Conservation (phyloP, 2,797 vertebrate species). For the Clarias pachynema region DNA sequence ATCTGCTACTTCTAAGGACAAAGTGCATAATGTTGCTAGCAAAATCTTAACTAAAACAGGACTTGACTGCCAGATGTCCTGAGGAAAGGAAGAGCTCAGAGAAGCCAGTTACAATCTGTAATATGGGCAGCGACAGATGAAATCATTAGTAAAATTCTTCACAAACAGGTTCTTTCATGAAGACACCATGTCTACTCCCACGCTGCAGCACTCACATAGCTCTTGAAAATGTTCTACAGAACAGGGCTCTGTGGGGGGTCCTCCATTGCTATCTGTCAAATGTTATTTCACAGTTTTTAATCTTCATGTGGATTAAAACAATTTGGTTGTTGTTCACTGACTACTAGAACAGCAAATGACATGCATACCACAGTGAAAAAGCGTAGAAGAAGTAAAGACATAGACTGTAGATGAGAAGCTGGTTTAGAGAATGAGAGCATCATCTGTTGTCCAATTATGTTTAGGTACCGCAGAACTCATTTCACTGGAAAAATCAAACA, state of each 20-base stretch:
- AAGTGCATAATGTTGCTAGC: not conserved
- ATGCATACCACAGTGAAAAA: not conserved
- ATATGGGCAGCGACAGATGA: slow-evolving; percentile 16
- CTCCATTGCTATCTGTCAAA: slow-evolving; percentile 19
- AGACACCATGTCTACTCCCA: slow-evolving; percentile 26
- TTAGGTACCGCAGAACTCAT: not conserved
- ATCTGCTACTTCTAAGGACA: not conserved
- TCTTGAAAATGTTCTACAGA: slow-evolving; percentile 18
- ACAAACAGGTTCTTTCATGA: slow-evolving; percentile 28
- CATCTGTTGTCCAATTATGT: not conserved
- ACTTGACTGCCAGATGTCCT: not conserved
- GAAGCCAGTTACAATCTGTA: not conserved
- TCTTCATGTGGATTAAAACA: not conserved
- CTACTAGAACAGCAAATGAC: not conserved
- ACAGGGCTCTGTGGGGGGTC: slow-evolving; percentile 33
- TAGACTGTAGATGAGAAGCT: not conserved
- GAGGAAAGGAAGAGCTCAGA: not conserved
- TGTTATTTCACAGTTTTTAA: not conserved
- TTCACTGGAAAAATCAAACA: no score
- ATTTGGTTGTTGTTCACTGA: not conserved
- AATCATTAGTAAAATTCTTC: slow-evolving; percentile 22
- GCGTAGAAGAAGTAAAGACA: not conserved
- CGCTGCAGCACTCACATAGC: slow-evolving; percentile 29
- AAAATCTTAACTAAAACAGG: not conserved
- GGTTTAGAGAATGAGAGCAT: not conserved